Conservation (phyloP, 2,888 invertebrate genomes). For the Drosophila nigricruria region DNA sequence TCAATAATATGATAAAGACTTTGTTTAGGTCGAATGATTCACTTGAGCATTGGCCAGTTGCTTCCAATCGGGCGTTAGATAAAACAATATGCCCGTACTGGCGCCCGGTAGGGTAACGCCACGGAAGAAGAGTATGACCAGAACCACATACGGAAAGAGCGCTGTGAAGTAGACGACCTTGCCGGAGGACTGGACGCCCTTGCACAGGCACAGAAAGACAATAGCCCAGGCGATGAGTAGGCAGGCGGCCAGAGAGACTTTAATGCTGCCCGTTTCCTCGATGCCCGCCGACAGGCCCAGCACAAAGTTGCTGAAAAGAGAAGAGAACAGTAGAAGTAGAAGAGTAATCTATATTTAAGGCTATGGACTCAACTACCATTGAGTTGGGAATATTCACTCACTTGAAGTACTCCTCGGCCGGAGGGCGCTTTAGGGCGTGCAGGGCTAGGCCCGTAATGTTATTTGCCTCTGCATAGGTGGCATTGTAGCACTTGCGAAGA, state of each 20-base stretch:
- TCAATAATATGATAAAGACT: neutral
- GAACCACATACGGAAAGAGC: slow-evolving; percentile 90
- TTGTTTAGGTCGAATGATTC: slow-evolving; percentile 17
- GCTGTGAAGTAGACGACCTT: slow-evolving; percentile 93
- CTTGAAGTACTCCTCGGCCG: slow-evolving; percentile 91
- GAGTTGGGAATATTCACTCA: slow-evolving; percentile 82
- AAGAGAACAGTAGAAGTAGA: neutral
- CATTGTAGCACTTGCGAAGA: slow-evolving; percentile 88
- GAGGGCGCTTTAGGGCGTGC: slow-evolving; percentile 87
- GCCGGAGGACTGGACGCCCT: slow-evolving; percentile 92
- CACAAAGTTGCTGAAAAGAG: slow-evolving; percentile 86
- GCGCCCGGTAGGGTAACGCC: slow-evolving; percentile 93
- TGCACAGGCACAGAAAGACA: slow-evolving; percentile 91
- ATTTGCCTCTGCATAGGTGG: slow-evolving; percentile 86
- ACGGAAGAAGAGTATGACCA: slow-evolving; percentile 91
- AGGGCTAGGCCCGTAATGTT: slow-evolving; percentile 87
- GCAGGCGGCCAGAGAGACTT: slow-evolving; percentile 90
- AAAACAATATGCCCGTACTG: slow-evolving; percentile 91
- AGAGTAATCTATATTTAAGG: neutral
- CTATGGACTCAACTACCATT: neutral
- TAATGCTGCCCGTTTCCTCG: slow-evolving; percentile 89
- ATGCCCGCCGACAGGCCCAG: slow-evolving; percentile 89
- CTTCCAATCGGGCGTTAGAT: slow-evolving; percentile 91
- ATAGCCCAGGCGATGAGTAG: slow-evolving; percentile 92
- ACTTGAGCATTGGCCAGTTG: slow-evolving; percentile 90